Percentiles rank a stretch among this genome's conserved stretches.
phyloP scores from a whole-genome alignment of 2,113 vertebrate genomes.

The Oncorhynchus gorbuscha region DNA sequence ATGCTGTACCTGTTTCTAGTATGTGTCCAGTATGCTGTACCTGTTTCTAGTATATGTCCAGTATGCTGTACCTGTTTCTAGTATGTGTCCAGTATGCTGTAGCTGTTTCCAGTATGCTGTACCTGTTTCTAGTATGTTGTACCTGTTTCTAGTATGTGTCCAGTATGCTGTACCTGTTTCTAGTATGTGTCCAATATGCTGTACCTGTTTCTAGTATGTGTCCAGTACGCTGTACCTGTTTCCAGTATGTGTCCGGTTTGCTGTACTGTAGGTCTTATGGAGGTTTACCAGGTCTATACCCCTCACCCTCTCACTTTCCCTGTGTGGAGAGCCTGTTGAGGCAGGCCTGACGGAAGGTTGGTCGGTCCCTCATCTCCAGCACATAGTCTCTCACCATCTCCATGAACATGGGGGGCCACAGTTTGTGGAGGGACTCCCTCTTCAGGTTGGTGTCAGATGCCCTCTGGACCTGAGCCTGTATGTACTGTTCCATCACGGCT shows the following conservation, averaged over 20 bases:
- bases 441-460: constrained; percentile 88
- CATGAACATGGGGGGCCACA: constrained; percentile 95
- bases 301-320: constrained; percentile 51
- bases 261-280: constrained; percentile 19
- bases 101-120: no score
- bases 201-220: background rate
- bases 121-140: no score
- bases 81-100: no score
- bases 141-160: no score
- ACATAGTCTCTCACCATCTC: constrained; percentile 93
- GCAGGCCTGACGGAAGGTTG: constrained; percentile 83
- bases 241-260: background rate
- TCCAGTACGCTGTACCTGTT: constrained; percentile 13
- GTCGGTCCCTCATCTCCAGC: constrained; percentile 85
- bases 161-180: no score
- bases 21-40: no score
- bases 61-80: no score
- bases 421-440: constrained; percentile 87
- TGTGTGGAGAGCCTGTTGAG: constrained; percentile 79
- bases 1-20: no score
- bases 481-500: constrained; percentile 73
- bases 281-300: background rate
- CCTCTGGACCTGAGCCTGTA: constrained; percentile 82
- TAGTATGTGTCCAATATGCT: background rate
- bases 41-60: no score